Conservation (phyloP, 2,797 vertebrate genomes). For the Eulemur albifrons region DNA sequence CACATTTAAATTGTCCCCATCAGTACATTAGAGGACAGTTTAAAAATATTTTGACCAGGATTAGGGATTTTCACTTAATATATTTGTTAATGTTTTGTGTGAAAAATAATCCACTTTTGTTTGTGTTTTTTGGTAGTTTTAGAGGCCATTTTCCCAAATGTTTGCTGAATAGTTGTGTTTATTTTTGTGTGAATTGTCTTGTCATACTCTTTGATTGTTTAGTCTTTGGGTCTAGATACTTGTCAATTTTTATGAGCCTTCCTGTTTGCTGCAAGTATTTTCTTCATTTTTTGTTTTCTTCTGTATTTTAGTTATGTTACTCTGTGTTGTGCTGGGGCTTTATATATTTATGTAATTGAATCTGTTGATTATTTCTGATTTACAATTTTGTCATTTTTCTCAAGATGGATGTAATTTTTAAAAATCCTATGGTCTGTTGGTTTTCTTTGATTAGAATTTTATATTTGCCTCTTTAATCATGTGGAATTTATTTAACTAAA, state of each 20-base stretch:
- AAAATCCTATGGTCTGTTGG: background rate
- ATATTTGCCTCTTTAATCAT: constrained; percentile 41
- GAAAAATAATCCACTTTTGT: background rate
- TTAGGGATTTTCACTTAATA: background rate
- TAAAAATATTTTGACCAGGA: constrained; percentile 19
- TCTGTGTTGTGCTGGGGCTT: background rate
- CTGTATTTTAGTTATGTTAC: background rate
- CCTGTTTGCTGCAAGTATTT: background rate
- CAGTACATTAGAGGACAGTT: background rate
- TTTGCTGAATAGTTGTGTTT: constrained; percentile 12
- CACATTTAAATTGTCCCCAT: background rate
- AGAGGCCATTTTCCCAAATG: background rate
- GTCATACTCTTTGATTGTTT: background rate
- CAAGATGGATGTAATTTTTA: background rate
- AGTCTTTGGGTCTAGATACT: background rate
- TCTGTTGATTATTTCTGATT: constrained; percentile 27
- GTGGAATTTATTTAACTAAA: constrained; percentile 24
- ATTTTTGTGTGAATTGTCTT: background rate
- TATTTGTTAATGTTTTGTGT: background rate
- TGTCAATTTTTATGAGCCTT: background rate
- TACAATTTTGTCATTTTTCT: background rate
- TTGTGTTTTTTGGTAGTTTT: background rate
- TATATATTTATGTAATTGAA: constrained; percentile 38
- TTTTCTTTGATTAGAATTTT: constrained; percentile 36
- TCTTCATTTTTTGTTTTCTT: background rate